Conservation (phyloP, 2,888 invertebrate species). For the Heliconius charithonia region DNA sequence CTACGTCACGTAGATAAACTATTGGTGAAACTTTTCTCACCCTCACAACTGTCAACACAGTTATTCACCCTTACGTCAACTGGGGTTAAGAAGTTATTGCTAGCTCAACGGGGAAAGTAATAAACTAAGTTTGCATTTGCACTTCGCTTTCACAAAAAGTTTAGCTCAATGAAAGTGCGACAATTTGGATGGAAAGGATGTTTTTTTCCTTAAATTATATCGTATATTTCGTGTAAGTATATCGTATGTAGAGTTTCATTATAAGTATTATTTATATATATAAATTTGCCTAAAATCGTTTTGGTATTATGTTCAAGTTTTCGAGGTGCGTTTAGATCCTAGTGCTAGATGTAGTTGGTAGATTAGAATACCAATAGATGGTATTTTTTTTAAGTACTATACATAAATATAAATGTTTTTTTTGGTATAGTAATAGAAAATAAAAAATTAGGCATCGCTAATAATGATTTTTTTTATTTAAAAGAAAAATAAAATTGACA, state of each 20-base stretch:
- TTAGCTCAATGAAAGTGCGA: slow-evolving; percentile 39
- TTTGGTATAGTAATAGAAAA: no score
- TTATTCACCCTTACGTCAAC: slow-evolving; percentile 75
- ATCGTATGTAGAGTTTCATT: not conserved
- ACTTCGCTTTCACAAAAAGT: slow-evolving; percentile 54
- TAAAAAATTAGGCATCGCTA: no score
- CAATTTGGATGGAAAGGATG: slow-evolving; percentile 1
- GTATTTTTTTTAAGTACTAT: no score
- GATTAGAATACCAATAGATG: no score
- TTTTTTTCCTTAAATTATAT: not conserved
- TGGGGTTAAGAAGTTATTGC: slow-evolving; percentile 77
- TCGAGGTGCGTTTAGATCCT: no score
- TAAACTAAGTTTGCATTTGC: slow-evolving; percentile 64
- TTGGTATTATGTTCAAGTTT: not conserved
- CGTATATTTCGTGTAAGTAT: not conserved
- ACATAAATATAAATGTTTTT: no score
- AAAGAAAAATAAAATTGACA: no score
- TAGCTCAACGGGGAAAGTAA: slow-evolving; percentile 70
- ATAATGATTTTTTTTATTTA: no score
- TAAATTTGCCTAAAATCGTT: not conserved
- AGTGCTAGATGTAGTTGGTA: no score
- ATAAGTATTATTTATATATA: no score
- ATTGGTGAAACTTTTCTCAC: slow-evolving; percentile 56
- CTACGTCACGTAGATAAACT: slow-evolving; percentile 39
- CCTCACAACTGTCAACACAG: slow-evolving; percentile 75